Base-by-base conservation (phyloP, 2,888 invertebrate genomes). In the Erynnis tages region DNA sequence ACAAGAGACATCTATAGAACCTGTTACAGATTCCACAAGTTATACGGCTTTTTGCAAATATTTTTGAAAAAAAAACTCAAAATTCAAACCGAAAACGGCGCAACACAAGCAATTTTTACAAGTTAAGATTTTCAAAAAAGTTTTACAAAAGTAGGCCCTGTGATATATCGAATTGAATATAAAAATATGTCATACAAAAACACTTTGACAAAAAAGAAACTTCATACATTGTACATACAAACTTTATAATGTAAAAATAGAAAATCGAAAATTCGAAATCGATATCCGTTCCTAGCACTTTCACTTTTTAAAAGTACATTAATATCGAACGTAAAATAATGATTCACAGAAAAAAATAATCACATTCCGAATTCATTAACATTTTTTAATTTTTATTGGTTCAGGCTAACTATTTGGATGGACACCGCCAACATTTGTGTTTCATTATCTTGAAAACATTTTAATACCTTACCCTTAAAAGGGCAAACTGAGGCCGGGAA, bases 281-380 rank as follows among this genome's bases (percentile, higher is more conserved):
- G 32, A 49, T 49, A 49, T 49, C 48, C 48, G 48, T 49, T 49
- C 48, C 48, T 49, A 49, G 48, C 48, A 49, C 49, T 49, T 44
- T 19, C 25, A 37, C 10, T 7, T 41, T 41, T 41, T 14, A 30
- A 49, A 21, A 19, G 40, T 32, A 37, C 17, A 16, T 32, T 11
- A 16, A 10, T 40, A 32, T 11, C 21, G 32, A 40, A 40, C 11
- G 25, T 32, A 14, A 48, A 14, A 23, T 48, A 23, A 8, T 45
- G 23, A 29, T 48, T 32, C 40, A 48, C 23, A 38, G 30, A 38
- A 37, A 48, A 38, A 38, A 46, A 37, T 37, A 48, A 38, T 48
- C 38, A 38, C 47, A 40, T 30, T 38, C 27, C 30, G 38, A 29
- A 47, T 37, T 47, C 29, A 38, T 48, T 44, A 16, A 48, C 48